These are phyloP conservation scores for Parazoanthus darwini DNA, from an alignment of 92 coral and sea anemone genomes.

Conservation along the genomic window DNA sequence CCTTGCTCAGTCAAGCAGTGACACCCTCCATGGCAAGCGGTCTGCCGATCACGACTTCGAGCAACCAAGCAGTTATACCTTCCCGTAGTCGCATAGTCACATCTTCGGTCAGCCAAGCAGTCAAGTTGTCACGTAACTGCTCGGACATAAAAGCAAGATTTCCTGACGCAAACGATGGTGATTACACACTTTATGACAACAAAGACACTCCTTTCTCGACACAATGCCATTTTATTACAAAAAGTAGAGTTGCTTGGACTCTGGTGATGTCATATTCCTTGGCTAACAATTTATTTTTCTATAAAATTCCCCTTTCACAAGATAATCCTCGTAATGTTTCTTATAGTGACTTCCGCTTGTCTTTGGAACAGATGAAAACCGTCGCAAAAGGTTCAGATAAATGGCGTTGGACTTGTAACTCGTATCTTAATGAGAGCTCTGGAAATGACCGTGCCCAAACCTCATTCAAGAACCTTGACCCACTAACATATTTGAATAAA, in stretches of 20 bases:
- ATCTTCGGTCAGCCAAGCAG: background rate
- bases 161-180: background rate
- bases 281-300: background rate
- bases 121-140: background rate
- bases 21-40: too few relatives aligned
- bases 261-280: slow-evolving; percentile 7
- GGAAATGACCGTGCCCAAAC: background rate
- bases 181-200: background rate
- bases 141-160: background rate
- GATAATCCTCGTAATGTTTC: background rate
- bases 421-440: too few relatives aligned
- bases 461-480: background rate
- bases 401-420: background rate
- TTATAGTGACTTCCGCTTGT: background rate
- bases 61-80: too few relatives aligned
- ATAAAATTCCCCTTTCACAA: background rate
- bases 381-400: background rate
- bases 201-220: background rate
- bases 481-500: background rate
- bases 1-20: too few relatives aligned
- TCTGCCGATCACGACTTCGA: too few relatives aligned
- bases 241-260: background rate
- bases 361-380: background rate
- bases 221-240: background rate
- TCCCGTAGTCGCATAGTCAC: background rate